Conservation (phyloP, 2,797 vertebrate genomes). For the Phyllotis vaccarum region DNA sequence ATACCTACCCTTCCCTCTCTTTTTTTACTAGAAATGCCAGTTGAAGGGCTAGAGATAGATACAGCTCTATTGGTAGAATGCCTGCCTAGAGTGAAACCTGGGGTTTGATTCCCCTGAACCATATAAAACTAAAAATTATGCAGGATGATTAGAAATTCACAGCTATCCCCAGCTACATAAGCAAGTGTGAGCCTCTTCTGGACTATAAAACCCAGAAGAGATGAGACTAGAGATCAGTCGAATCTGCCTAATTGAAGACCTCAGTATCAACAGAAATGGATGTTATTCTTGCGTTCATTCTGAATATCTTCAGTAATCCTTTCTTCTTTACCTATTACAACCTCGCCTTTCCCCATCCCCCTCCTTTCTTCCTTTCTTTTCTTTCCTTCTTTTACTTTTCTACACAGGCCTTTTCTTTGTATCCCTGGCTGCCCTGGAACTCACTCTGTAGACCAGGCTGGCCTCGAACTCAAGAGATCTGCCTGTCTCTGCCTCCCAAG, state of each 20-base stretch:
- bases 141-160: neutral
- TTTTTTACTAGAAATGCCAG: neutral
- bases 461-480: neutral
- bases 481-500: neutral
- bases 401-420: too few relatives aligned
- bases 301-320: conserved; percentile 23
- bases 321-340: neutral
- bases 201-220: neutral
- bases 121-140: neutral
- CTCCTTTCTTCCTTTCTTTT: too few relatives aligned
- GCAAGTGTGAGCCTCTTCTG: neutral
- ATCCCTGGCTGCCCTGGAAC: too few relatives aligned
- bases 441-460: neutral
- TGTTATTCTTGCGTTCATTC: neutral
- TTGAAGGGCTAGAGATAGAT: neutral
- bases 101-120: neutral
- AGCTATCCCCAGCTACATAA: too few relatives aligned
- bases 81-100: neutral
- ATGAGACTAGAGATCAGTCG: neutral
- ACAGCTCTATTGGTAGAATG: neutral
- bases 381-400: too few relatives aligned
- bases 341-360: neutral
- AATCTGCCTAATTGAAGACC: neutral
- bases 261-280: neutral
- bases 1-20: too few relatives aligned